Percentiles rank a stretch among this genome's conserved stretches.
Conservation (phyloP, 2,797 vertebrate species). For the Rhincodon typus region DNA sequence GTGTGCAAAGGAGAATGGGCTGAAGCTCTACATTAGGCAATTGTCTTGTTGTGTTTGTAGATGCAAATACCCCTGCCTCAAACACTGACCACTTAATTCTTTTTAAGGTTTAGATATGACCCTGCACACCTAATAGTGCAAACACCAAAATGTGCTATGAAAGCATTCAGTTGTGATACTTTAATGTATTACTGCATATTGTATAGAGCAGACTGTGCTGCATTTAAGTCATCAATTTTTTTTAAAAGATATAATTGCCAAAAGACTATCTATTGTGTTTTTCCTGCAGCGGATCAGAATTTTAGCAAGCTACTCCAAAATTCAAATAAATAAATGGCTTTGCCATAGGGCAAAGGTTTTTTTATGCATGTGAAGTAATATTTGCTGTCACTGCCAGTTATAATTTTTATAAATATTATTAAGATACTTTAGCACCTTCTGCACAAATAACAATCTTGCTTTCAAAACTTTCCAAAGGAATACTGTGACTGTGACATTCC, state of each 20-base stretch:
- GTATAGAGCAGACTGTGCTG: background rate
- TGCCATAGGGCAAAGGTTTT: background rate
- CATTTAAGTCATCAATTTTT: background rate
- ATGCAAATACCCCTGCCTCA: background rate
- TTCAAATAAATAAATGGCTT: slow-evolving; percentile 29
- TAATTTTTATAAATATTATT: slow-evolving; percentile 19
- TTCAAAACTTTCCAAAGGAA: background rate
- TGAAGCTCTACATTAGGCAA: background rate
- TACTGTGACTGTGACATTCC: background rate
- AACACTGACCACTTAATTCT: background rate
- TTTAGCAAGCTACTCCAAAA: background rate
- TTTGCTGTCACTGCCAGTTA: slow-evolving; percentile 15
- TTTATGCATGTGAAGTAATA: slow-evolving; percentile 9
- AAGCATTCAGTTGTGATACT: slow-evolving; percentile 14
- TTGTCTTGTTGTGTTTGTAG: background rate
- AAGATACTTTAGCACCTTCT: background rate
- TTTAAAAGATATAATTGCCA: background rate
- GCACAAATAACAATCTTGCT: background rate
- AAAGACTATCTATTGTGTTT: background rate
- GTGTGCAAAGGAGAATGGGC: background rate
- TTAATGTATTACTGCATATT: background rate
- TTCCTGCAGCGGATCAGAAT: background rate
- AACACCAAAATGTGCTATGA: background rate
- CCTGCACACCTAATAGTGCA: background rate
- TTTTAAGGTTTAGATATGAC: background rate